Evolutionary conservation across 2,113 vertebrate genomes (phyloP), one percentile per base, ranked within the genome.

Genomic region (Pygoscelis adeliae): DNA sequence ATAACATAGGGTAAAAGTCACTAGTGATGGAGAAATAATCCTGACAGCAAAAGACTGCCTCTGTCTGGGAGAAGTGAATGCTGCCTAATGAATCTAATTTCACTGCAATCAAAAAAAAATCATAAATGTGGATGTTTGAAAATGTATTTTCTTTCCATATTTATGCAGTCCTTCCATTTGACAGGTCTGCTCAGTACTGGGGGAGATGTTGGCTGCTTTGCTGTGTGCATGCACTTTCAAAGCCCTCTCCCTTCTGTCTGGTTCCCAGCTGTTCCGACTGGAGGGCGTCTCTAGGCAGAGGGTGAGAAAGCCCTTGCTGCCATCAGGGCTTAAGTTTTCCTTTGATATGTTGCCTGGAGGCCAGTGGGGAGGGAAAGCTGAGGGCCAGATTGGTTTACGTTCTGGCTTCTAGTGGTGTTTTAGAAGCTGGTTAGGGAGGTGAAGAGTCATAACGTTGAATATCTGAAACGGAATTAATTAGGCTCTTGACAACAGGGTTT

Each of bases 391-490:
- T 56, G 61, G 36, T 87, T 96, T 94, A 42, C 46, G 17, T 91
- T 83, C 73, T 92, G 91, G 56, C 73, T 97, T 95, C 86, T 58
- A 91, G 73, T 36, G 47, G n/a, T 92, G 72, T 40, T 74, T 89
- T 63, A 85, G 86, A 87, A 83, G 70, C 73, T 95, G 72, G 11
- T 92, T 94, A 83, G 63, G 63, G 72, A 92, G 38, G 52, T 34
- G 8, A 76, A 76, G 72, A 81, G 59, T 44, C 36, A 8, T 46
- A 86, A 83, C 38, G 59, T 36, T 0, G 0, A 62, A 44, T 76
- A 69, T 49, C 47, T 93, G 84, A 87, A 95, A 65, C 4, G 4
- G 88, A 78, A 59, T 92, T 89, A 82, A 78, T 91, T 36, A 84
- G 47, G 27, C 11, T 80, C 15, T 90, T 89, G 88, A 63, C 66